Evolutionary conservation across 2,797 vertebrate species (phyloP).

Genomic region (Takifugu ocellatus): DNA sequence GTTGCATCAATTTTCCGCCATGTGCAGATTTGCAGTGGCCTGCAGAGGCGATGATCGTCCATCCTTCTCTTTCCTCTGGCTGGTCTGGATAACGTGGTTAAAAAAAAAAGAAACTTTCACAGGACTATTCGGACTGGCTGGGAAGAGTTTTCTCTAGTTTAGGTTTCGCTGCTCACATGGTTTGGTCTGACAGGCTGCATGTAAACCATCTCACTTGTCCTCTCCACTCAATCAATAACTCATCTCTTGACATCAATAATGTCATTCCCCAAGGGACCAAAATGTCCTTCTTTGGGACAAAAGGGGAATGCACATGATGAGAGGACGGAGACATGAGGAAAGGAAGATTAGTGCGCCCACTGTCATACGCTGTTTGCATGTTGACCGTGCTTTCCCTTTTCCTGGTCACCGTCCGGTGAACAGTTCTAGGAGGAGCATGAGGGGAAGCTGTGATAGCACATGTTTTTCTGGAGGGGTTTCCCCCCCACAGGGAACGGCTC

Average conservation of each 20-base stretch:
- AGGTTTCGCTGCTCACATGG: constrained; percentile 8
- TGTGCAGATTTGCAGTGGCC: constrained; percentile 42
- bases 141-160: not conserved
- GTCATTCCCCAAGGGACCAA: constrained; percentile 52
- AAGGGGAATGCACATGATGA: constrained; percentile 42
- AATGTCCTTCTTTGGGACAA: constrained; percentile 65
- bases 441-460: no score
- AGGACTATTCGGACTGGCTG: constrained; percentile 1
- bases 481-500: no score
- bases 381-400: constrained; percentile 1
- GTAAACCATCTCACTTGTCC: constrained; percentile 48
- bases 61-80: constrained; percentile 17
- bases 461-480: no score
- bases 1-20: constrained; percentile 53
- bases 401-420: not conserved
- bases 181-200: constrained; percentile 29
- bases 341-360: constrained; percentile 4
- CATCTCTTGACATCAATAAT: constrained; percentile 65
- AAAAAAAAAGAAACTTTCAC: constrained; percentile 12
- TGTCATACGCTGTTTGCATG: constrained; percentile 5
- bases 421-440: not conserved
- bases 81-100: constrained; percentile 23
- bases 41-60: constrained; percentile 9
- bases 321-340: constrained; percentile 15
- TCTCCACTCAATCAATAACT: constrained; percentile 63